phyloP scores from a whole-genome alignment of 2,113 vertebrate genomes.

The Pachyramphus minor region DNA sequence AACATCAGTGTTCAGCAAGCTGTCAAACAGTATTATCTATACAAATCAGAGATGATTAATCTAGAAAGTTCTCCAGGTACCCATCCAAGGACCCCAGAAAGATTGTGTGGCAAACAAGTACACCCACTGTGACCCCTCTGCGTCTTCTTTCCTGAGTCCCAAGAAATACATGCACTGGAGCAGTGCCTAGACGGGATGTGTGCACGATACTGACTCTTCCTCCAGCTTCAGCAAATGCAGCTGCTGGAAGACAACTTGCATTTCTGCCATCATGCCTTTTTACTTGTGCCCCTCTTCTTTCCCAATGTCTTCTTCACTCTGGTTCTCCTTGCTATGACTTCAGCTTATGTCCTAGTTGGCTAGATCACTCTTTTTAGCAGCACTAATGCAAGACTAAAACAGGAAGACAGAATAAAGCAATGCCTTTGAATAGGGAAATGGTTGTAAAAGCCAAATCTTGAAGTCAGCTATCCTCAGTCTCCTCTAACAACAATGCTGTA shows the following conservation, averaged over 20 bases:
- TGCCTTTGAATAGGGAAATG: neutral
- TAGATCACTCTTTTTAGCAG: neutral
- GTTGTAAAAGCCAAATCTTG: neutral
- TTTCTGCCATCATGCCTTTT: neutral
- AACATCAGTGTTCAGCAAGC: neutral
- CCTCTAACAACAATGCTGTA: neutral
- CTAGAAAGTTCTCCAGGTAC: neutral
- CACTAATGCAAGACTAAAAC: neutral
- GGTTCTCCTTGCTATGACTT: neutral
- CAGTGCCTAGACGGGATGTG: accelerated
- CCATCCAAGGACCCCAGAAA: neutral
- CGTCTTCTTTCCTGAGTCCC: neutral
- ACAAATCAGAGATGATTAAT: neutral
- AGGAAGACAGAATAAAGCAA: neutral
- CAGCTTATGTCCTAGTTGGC: neutral
- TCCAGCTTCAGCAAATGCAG: neutral
- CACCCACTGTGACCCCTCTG: neutral
- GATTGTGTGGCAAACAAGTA: neutral
- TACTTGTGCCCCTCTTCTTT: neutral
- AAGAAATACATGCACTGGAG: neutral
- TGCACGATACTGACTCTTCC: neutral
- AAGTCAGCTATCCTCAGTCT: neutral
- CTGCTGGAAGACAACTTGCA: neutral
- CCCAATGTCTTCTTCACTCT: neutral
- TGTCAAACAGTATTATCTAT: neutral